These are phyloP conservation scores for Lissocephala sabroskyi DNA, from an alignment of 2,888 invertebrate genomes.

Conservation along the genomic window DNA sequence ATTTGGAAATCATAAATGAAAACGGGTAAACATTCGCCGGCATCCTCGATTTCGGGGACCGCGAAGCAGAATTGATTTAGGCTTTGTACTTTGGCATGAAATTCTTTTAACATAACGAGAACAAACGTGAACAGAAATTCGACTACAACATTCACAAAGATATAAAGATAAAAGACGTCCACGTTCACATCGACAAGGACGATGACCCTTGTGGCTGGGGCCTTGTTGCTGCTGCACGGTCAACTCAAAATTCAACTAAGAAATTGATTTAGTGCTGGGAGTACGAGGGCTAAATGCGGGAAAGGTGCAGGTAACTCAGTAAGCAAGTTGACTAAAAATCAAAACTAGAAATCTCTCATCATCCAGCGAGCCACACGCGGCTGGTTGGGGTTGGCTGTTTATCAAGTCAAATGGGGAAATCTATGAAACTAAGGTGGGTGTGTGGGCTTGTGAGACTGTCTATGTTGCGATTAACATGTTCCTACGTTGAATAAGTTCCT, in stretches of 20 bases:
- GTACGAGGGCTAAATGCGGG: not conserved
- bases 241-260: slow-evolving; percentile 60
- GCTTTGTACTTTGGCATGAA: slow-evolving; percentile 62
- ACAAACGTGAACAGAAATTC: slow-evolving; percentile 64
- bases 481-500: slow-evolving; percentile 51
- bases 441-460: slow-evolving; percentile 11
- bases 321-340: slow-evolving; percentile 51
- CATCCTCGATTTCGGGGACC: slow-evolving; percentile 39
- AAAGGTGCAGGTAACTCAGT: slow-evolving; percentile 52
- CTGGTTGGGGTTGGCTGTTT: not conserved
- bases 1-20: slow-evolving; percentile 15
- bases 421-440: too few relatives aligned
- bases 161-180: too few relatives aligned
- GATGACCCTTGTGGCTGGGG: too few relatives aligned
- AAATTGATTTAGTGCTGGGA: slow-evolving; percentile 56
- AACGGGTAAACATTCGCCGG: not conserved
- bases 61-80: slow-evolving; percentile 55
- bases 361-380: not conserved
- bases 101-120: slow-evolving; percentile 56
- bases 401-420: too few relatives aligned
- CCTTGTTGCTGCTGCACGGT: slow-evolving; percentile 21
- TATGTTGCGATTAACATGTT: slow-evolving; percentile 59
- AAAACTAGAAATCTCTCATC: not conserved
- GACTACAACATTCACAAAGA: slow-evolving; percentile 58
- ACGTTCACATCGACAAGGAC: too few relatives aligned